Evolutionary conservation across 92 coral and sea anemone genomes (phyloP), one percentile per base, ranked within the genome.

Genomic region (Epizoanthus stellaris): DNA sequence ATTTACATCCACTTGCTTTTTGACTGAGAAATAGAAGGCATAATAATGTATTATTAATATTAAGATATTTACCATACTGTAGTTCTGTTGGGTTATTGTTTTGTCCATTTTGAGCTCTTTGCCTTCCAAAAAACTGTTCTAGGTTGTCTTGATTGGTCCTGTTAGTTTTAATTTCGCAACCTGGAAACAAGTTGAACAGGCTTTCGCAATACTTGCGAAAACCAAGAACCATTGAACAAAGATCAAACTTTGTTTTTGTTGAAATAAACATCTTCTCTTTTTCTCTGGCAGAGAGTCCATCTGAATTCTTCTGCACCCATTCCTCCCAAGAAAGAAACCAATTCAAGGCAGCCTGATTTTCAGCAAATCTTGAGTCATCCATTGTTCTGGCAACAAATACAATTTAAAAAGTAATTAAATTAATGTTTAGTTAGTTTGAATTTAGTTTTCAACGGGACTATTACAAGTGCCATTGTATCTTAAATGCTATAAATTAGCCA

Each of bases 21-120:
- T 21, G 36, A 39, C 40, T 39, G 56, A 25, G 5, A 39, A 19
- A 25, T n/a, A 42, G 47, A 42, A 42, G 47, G 47, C 17, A 21
- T 72, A 25, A n/a, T 39, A 8, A 25, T 8, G 21, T 15, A 10
- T 13, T 58, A 11, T 58, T 58, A 11, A 12, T 66, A 66, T 23
- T 21, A 69, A 69, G 53, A 34, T 23, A 84, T 82, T 62, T 56
- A 89, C 92, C 89, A 52, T 60, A 80, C 43, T 89, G 89, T 25
- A 89, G 72, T 54, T 43, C 82, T 23, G 92, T 89, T 1, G 92
- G 92, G 62, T 89, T 89, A 65, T 80, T 80, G 65, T 70, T 73
- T 85, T 89, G 92, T 4, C 92, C 92, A 63, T 89, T 89, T 68
- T 85, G 89, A 0, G 83, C 81, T 25, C 89, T 80, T 57, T 74